Evolutionary conservation across 2,888 invertebrate species (phyloP), one percentile per base, ranked within the genome.

Genomic region (Cheilosia scutellata): DNA sequence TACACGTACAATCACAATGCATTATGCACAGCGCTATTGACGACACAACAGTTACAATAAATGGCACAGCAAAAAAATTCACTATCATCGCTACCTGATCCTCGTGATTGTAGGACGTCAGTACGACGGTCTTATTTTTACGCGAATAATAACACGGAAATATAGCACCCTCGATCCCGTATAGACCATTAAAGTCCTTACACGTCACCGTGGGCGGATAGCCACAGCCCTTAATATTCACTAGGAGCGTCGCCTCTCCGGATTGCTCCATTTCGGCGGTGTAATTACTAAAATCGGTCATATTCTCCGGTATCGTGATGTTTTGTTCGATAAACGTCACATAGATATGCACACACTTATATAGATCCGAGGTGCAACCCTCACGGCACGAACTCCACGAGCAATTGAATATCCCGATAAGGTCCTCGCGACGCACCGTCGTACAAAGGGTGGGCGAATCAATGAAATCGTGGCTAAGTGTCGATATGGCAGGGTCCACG

Each of bases 311-410:
- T 90, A 92, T 91, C 25, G 92, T 92, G 84, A 92, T 92, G 87
- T 92, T 92, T 87, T 91, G 90, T 87, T 92, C 92, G 71, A 92
- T 91, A 89, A 92, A 92, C 89, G 92, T 94, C 89, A 95, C 95
- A 91, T 94, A 95, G 88, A 95, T 94, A 91, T 95, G 95, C 62
- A 94, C 94, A 91, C 95, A 95, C 88, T 94, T 93, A 91, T 95
- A 95, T 82, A 95, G 94, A 90, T 97, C 97, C 60, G 96, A 96
- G 9, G 97, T 97, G 91, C 97, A 97, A 57, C 97, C 97, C 93
- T 97, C 97, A 89, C 97, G 94, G 91, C 97, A 98, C 53, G 97
- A 97, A 62, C 97, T 95, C 97, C 97, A 97, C 70, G 97, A 96
- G 91, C 97, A 98, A 91, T 97, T 97, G 79, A 96, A 96, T 82